Conservation (phyloP, 2,797 vertebrate genomes). For the Platyrinchus mystaceus region DNA sequence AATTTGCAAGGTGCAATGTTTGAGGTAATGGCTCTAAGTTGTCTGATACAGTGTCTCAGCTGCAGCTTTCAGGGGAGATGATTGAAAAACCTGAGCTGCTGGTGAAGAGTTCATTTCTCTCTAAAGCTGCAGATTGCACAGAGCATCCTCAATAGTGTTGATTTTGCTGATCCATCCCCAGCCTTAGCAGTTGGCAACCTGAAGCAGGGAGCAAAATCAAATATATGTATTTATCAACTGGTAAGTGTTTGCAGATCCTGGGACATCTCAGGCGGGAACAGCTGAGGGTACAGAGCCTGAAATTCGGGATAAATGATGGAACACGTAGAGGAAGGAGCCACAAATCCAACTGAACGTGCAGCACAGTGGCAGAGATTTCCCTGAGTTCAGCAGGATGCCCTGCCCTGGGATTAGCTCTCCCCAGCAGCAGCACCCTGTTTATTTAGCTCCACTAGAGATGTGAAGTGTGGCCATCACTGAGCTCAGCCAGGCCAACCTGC, state of each 20-base stretch:
- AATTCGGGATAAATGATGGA: background rate
- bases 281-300: background rate
- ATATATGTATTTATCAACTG: background rate
- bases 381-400: background rate
- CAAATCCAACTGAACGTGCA: background rate
- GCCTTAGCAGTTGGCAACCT: background rate
- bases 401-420: background rate
- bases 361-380: background rate
- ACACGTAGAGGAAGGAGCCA: background rate
- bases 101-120: background rate
- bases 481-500: background rate
- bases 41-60: background rate
- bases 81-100: background rate
- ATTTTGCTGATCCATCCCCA: slow-evolving; percentile 21
- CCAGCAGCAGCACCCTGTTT: background rate
- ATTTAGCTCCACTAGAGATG: background rate
- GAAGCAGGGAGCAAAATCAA: background rate
- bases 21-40: background rate
- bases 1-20: background rate
- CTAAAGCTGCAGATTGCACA: background rate
- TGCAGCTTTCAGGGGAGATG: background rate
- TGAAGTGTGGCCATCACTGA: background rate
- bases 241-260: background rate
- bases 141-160: background rate
- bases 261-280: background rate